These are phyloP conservation scores for Thaumetopoea pityocampa DNA, from an alignment of 1,140 invertebrate genomes.

Conservation along the genomic window DNA sequence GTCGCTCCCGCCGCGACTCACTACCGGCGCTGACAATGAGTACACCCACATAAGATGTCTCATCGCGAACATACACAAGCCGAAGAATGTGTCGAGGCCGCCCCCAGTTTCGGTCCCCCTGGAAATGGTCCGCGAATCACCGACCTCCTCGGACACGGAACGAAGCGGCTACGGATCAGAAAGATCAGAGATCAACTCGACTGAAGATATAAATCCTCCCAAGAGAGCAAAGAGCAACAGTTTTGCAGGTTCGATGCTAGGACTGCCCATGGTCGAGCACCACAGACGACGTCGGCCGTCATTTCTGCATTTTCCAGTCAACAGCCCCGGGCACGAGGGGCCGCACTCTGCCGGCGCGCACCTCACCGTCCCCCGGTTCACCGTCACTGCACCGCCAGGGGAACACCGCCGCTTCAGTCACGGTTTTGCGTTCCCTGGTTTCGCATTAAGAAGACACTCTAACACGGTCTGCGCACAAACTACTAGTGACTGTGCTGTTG, in stretches of 20 bases:
- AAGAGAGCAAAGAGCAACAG: constrained; percentile 68
- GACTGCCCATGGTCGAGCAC: constrained; percentile 33
- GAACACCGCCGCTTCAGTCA: constrained; percentile 67
- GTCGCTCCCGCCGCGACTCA: constrained; percentile 44
- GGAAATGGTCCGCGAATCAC: constrained; percentile 49
- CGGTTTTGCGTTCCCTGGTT: constrained; percentile 69
- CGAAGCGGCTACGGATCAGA: constrained; percentile 38
- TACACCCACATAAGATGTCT: constrained; percentile 66
- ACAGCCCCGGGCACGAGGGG: constrained; percentile 38
- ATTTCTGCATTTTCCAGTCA: constrained; percentile 59
- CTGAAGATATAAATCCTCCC: constrained; percentile 31
- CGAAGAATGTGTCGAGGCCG: constrained; percentile 68
- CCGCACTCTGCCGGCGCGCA: constrained; percentile 59
- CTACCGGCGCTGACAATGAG: constrained; percentile 42
- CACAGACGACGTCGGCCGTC: constrained; percentile 55
- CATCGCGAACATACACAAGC: constrained; percentile 68
- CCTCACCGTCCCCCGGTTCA: constrained; percentile 68
- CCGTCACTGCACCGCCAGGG: constrained; percentile 69
- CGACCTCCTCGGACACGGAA: constrained; percentile 50
- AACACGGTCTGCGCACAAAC: constrained; percentile 69
- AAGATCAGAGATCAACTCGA: constrained; percentile 23
- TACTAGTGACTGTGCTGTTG: constrained; percentile 27
- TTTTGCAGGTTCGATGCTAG: constrained; percentile 54
- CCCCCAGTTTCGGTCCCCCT: constrained; percentile 33
- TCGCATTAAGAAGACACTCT: constrained; percentile 72